Percentiles rank a stretch among this genome's conserved stretches.
Evolutionary conservation across 2,888 invertebrate genomes (phyloP).

Genomic region (Azorinus chamasolen): DNA sequence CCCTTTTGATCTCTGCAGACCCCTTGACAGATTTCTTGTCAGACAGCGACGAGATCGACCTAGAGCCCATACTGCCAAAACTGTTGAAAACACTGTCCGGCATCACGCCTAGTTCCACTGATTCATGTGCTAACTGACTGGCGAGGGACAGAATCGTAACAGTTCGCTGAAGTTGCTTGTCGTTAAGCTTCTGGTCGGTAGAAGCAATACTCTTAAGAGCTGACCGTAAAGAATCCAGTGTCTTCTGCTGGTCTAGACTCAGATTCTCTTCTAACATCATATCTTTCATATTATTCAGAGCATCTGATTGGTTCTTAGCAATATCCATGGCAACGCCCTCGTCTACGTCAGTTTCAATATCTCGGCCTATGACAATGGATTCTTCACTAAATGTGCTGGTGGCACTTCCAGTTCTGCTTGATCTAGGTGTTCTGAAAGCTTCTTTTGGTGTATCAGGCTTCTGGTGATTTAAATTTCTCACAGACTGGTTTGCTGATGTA

Average conservation of each 20-base stretch:
- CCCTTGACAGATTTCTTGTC: slow-evolving; percentile 12
- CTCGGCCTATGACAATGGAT: slow-evolving; percentile 19
- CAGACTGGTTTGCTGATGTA: slow-evolving; percentile 25
- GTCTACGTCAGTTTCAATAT: slow-evolving; percentile 35
- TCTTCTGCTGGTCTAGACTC: slow-evolving; percentile 62
- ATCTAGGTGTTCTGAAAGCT: slow-evolving; percentile 63
- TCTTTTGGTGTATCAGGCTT: slow-evolving; percentile 46
- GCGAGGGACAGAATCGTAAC: slow-evolving; percentile 76
- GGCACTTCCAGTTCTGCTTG: slow-evolving; percentile 20
- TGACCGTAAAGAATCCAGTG: slow-evolving; percentile 57
- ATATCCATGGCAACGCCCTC: slow-evolving; percentile 55
- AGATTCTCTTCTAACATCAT: slow-evolving; percentile 71
- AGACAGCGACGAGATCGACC: slow-evolving; percentile 50
- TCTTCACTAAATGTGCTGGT: slow-evolving; percentile 43
- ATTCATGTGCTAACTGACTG: slow-evolving; percentile 77
- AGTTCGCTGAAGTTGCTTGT: slow-evolving; percentile 71
- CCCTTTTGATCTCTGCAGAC: not conserved
- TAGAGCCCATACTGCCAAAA: slow-evolving; percentile 62
- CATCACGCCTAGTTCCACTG: slow-evolving; percentile 71
- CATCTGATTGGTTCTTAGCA: slow-evolving; percentile 59
- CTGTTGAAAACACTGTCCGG: slow-evolving; percentile 75
- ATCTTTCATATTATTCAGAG: slow-evolving; percentile 65
- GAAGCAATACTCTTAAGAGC: slow-evolving; percentile 54
- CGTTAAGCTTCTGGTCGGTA: slow-evolving; percentile 50
- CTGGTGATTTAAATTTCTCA: slow-evolving; percentile 10